Evolutionary conservation across 2,113 vertebrate species (phyloP), one percentile per base, ranked within the genome.

Genomic region (Stegastes partitus): DNA sequence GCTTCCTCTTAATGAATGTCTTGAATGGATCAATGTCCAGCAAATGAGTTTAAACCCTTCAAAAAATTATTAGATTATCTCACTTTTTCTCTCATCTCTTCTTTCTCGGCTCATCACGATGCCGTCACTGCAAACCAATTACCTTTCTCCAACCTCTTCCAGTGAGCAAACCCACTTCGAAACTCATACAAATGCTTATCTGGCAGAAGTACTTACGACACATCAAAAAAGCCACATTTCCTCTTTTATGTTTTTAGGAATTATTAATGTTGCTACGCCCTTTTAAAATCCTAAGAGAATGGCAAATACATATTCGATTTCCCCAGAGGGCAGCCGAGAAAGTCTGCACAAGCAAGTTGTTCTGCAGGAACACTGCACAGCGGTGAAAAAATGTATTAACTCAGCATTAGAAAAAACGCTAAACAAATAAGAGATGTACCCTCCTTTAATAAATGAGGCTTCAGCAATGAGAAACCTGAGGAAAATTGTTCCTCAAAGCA

Each of bases 241-340:
- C 61, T 74, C 81, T 89, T 92, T 92, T 77, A 91, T 90, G 87
- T 91, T 90, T 89, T 84, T 50, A 87, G 84, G 93, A 94, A 93
- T 93, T 93, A 93, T 92, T 93, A 91, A 94, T 93, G 92, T 88
- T 74, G 70, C 91, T 91, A 89, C 91, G 90, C 55, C 80, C 81
- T 89, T 91, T 85, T 77, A 58, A 88, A 91, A 81, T 83, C 89
- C 85, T 74, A 68, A 72, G 86, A 92, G 92, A 91, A 85, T 82
- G 64, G 79, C 85, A 91, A 90, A 93, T 93, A 88, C 84, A 91
- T 92, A 90, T 93, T 93, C 89, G n/a, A 92, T 92, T 91, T 84
- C 93, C 93, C 93, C 53, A 25, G 72, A 86, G 92, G 90, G 68
- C 68, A 44, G 42, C 0, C 58, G 61, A 63, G 56, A 91, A 88